phyloP scores from a whole-genome alignment of 1,140 invertebrate species.

The Heliconius congener region DNA sequence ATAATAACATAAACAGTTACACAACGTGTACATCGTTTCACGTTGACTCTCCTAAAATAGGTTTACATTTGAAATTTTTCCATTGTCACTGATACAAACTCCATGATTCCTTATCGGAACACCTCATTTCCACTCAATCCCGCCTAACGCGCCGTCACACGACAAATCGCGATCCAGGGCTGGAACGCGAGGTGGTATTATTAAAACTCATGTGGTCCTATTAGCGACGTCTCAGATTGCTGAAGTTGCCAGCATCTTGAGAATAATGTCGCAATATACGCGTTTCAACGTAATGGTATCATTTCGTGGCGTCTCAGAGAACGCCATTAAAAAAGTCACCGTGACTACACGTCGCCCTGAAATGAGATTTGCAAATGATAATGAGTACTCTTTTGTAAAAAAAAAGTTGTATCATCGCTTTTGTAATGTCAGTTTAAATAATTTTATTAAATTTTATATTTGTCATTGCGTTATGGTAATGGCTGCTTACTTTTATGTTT shows the following conservation, averaged over 20 bases:
- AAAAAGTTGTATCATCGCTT: slow-evolving; percentile 29
- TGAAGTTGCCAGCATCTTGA: slow-evolving; percentile 56
- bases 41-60: slow-evolving; percentile 12
- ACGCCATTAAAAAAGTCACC: slow-evolving; percentile 71
- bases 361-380: slow-evolving; percentile 63
- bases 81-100: slow-evolving; percentile 37
- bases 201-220: slow-evolving; percentile 70
- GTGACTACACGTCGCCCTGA: slow-evolving; percentile 59
- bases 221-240: slow-evolving; percentile 76
- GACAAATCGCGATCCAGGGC: slow-evolving; percentile 53
- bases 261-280: slow-evolving; percentile 75
- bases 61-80: slow-evolving; percentile 18
- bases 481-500: background rate
- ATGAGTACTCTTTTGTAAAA: slow-evolving; percentile 51
- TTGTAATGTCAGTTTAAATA: slow-evolving; percentile 18
- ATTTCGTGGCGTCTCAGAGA: slow-evolving; percentile 58
- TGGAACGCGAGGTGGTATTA: slow-evolving; percentile 48
- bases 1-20: too few species aligned
- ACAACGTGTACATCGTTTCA: background rate
- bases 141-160: slow-evolving; percentile 47
- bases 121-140: slow-evolving; percentile 68
- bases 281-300: slow-evolving; percentile 66
- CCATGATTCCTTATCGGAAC: slow-evolving; percentile 55
- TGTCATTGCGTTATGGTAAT: background rate
- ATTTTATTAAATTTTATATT: background rate